A percentile compares a stretch with the other conserved stretches of the same genome.
phyloP scores from a whole-genome alignment of 2,888 invertebrate genomes.

The Candidula unifasciata region DNA sequence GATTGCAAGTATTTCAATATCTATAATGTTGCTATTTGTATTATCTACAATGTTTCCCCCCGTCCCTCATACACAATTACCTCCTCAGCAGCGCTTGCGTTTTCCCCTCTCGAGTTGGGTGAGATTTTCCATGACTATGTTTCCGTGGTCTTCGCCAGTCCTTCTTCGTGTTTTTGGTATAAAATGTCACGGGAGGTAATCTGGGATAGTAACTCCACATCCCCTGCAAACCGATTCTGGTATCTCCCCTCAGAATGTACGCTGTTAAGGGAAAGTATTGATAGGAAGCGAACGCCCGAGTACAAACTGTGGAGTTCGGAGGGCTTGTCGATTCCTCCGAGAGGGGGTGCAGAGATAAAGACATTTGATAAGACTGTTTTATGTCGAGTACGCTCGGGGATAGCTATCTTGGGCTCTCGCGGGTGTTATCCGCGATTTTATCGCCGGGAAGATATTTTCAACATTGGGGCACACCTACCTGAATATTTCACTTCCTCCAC shows the following conservation, averaged over 20 bases:
- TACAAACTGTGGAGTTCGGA: slow-evolving; percentile 2
- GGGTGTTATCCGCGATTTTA: slow-evolving; percentile 30
- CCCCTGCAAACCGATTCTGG: not conserved
- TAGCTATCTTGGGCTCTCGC: slow-evolving; percentile 31
- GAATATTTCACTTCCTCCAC: slow-evolving; percentile 11
- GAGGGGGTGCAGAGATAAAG: slow-evolving; percentile 19
- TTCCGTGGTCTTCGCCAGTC: not conserved
- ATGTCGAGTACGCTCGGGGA: slow-evolving; percentile 22
- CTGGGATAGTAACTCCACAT: not conserved
- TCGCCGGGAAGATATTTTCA: slow-evolving; percentile 29
- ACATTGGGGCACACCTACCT: slow-evolving; percentile 32
- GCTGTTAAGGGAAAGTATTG: slow-evolving; percentile 12
- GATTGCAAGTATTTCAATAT: too few relatives aligned
- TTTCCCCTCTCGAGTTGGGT: too few relatives aligned
- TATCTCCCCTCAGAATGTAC: not conserved
- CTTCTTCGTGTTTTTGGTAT: slow-evolving; percentile 1
- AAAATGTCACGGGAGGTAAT: not conserved
- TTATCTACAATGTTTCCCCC: too few relatives aligned
- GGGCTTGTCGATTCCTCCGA: slow-evolving; percentile 26
- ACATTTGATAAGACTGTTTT: slow-evolving; percentile 37
- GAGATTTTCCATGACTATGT: not conserved
- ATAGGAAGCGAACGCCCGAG: not conserved
- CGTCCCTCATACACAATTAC: too few relatives aligned
- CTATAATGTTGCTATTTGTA: too few relatives aligned
- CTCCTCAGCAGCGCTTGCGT: too few relatives aligned